Base-by-base conservation (phyloP, 2,888 invertebrate genomes). In the Phalera bucephala region DNA sequence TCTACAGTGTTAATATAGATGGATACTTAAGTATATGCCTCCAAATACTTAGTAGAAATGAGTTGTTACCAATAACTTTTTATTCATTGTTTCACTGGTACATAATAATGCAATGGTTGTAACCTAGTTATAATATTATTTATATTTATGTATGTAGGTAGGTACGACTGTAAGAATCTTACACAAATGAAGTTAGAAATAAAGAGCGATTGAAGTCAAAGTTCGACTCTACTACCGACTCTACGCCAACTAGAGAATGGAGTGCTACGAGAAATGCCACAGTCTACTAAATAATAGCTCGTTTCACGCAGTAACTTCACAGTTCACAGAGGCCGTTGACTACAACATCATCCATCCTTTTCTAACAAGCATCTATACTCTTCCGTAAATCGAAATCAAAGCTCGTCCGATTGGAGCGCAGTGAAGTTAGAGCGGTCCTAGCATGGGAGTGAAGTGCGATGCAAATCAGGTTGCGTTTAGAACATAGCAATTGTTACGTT, bases 371-470 rank as follows among this genome's bases (percentile, higher is more conserved):
- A 64, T 72, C 84, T 65, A 72, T 60, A 84, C 89, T 88, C 86
- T 84, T 88, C 87, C 79, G 72, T 88, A 83, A 89, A 89, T 89
- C 88, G 89, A 89, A 89, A 88, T 89, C 88, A 87, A 89, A 87
- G 87, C 89, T 88, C 88, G 80, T 84, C 80, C 84, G 80, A 81
- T 79, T 79, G 72, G 65, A 85, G 65, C 67, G 65, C 43, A 34
- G 56, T 83, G 88, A 89, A 86, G 83, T 79, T 86, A 55, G 64
- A 45, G 51, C 64, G 62, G 39, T 64, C 47, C 43, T 53, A 42
- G 34, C 54, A 71, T 46, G 29, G 40, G 45, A 42, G 59, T 79
- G 86, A 89, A 88, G 84, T 68, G 36, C 67, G 68, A 39, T 33
- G 56, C 69, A 64, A 56, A 61, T 69, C 25, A 27, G 5, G 62